phyloP scores from a whole-genome alignment of 2,797 vertebrate genomes.

The Enteromius radiatus region DNA sequence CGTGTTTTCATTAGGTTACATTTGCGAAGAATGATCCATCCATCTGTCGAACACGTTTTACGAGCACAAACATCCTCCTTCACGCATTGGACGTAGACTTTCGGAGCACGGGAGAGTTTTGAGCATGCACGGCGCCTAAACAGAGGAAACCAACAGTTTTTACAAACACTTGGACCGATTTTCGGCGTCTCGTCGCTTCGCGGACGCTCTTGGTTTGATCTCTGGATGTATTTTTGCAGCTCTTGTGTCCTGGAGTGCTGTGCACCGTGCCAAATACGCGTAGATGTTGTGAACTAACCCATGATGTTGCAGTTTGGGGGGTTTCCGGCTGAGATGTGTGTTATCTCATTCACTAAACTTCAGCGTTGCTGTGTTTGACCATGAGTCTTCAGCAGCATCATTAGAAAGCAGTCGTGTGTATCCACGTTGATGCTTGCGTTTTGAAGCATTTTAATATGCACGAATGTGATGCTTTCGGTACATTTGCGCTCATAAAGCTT shows the following conservation, averaged over 20 bases:
- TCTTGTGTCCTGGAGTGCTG: constrained; percentile 4
- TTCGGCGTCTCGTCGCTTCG: background rate
- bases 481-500: background rate
- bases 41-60: constrained; percentile 1
- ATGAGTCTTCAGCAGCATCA: background rate
- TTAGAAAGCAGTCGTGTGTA: constrained; percentile 10
- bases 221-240: constrained; percentile 19
- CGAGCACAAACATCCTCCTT: background rate
- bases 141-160: constrained; percentile 39
- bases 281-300: constrained; percentile 6
- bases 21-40: constrained; percentile 27
- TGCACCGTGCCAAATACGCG: background rate
- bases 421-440: background rate
- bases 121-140: constrained; percentile 23
- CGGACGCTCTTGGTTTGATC: constrained; percentile 11
- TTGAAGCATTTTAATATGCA: background rate
- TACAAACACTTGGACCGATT: constrained; percentile 15
- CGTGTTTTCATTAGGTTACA: constrained; percentile 53
- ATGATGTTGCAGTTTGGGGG: constrained; percentile 12
- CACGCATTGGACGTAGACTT: constrained; percentile 39
- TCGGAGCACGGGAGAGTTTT: constrained; percentile 21
- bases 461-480: background rate
- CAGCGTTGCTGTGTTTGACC: background rate
- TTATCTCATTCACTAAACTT: constrained; percentile 19
- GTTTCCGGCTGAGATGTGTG: background rate